Evolutionary conservation across 1,140 invertebrate genomes (phyloP), one percentile per base, ranked within the genome.

Genomic region (Leptopilina boulardi): DNA sequence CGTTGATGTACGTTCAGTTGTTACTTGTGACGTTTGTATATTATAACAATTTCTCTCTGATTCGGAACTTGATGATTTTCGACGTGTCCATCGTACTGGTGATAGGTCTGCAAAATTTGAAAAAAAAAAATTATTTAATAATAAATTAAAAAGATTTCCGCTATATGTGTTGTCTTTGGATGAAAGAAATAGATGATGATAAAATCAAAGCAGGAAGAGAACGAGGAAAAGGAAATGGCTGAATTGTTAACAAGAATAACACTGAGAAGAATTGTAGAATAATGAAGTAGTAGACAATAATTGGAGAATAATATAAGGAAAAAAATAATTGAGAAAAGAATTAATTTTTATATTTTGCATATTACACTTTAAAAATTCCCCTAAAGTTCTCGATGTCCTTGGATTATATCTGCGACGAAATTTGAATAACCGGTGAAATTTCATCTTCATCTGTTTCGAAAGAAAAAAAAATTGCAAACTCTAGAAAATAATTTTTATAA

Each of bases 21-120:
- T 88, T 82, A 92, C 86, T 83, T 91, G 84, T 76, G 90, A 87
- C 51, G 89, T 90, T 74, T 89, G 85, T 76, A 94, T 92, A 85
- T 94, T 94, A 88, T 94, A 94, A 79, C 93, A 93, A 82, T 94
- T 94, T 8, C 93, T 93, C 83, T 94, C 93, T 47, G 94, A 93
- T 77, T 94, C 94, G 78, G 93, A 93, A 82, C 93, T 92, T 80
- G 93, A 93, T 80, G 93, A 94, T 84, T 94, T 93, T 59, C 94
- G 89, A 71, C 93, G 92, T 41, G 92, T 88, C 91, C 94, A 94
- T 88, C 93, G 90, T 21, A 93, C 92, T 71, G 94, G 93, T 71
- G 94, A 94, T 91, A 94, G 92, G 87, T 94, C 94, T 95, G 91
- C 13, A 92, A 92, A 44, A 79, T n/a, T n/a, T n/a, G n/a, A n/a